A percentile compares a stretch with the other conserved stretches of the same genome.
phyloP scores from a whole-genome alignment of 1,140 invertebrate species.

The Lethrus apterus region DNA sequence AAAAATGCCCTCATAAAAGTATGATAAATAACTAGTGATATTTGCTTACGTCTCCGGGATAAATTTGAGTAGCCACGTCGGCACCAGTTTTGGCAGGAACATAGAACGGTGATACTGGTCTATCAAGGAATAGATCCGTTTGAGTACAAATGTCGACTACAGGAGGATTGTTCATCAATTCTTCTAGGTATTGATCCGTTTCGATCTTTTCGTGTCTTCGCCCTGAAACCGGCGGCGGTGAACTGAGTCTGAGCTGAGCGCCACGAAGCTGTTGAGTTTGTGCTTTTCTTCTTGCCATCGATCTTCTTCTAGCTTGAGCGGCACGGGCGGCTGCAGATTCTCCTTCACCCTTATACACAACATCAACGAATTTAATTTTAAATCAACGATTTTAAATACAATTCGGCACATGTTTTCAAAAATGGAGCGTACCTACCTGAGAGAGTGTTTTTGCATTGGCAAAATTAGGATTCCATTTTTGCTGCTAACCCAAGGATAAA shows the following conservation, averaged over 20 bases:
- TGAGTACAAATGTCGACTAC: constrained; percentile 71
- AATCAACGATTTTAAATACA: too few relatives aligned
- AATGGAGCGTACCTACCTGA: too few relatives aligned
- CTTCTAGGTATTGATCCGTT: constrained; percentile 81
- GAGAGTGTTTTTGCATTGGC: constrained; percentile 44
- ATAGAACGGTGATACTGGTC: constrained; percentile 66
- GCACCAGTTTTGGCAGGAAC: constrained; percentile 69
- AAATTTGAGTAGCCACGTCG: constrained; percentile 77
- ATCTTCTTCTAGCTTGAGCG: constrained; percentile 54
- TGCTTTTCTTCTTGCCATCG: constrained; percentile 51
- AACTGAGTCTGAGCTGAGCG: constrained; percentile 38
- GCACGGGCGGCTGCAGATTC: constrained; percentile 51
- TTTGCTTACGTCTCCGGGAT: constrained; percentile 70
- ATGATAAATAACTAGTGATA: too few relatives aligned
- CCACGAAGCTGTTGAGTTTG: constrained; percentile 39
- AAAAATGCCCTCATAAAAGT: too few relatives aligned
- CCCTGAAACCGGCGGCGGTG: constrained; percentile 67
- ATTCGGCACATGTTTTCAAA: constrained; percentile 19
- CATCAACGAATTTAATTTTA: too few relatives aligned
- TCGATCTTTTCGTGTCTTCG: constrained; percentile 76
- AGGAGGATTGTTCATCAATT: constrained; percentile 61
- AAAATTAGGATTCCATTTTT: constrained; percentile 47
- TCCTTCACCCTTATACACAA: constrained; percentile 45
- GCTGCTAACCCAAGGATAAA: constrained; percentile 27
- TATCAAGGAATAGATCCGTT: constrained; percentile 78